Conservation (phyloP, 2,888 invertebrate species). For the Aricia artaxerxes region DNA sequence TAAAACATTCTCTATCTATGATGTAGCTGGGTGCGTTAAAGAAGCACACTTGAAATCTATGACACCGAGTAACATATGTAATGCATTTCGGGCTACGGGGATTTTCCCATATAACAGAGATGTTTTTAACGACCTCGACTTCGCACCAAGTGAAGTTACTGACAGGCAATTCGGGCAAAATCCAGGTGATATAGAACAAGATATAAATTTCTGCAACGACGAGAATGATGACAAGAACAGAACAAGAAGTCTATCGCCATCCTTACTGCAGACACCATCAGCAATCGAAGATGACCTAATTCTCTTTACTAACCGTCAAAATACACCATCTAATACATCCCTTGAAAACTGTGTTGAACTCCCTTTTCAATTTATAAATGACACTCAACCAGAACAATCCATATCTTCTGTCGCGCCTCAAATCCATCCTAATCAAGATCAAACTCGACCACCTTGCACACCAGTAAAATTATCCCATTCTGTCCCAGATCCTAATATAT, state of each 20-base stretch:
- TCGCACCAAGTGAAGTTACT: slow-evolving; percentile 46
- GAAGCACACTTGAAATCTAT: slow-evolving; percentile 45
- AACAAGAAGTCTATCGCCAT: not conserved
- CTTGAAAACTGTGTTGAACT: too few relatives aligned
- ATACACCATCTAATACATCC: too few relatives aligned
- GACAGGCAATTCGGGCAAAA: slow-evolving; percentile 35
- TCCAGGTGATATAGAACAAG: not conserved
- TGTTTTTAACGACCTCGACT: slow-evolving; percentile 50
- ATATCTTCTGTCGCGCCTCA: not conserved
- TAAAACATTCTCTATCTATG: slow-evolving; percentile 56
- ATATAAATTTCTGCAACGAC: not conserved
- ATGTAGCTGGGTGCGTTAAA: slow-evolving; percentile 53
- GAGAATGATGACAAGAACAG: not conserved
- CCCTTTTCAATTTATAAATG: too few relatives aligned
- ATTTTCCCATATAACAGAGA: slow-evolving; percentile 50
- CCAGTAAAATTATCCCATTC: not conserved
- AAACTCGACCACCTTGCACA: not conserved
- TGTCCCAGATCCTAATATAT: not conserved
- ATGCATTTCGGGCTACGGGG: slow-evolving; percentile 51
- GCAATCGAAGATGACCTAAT: too few relatives aligned
- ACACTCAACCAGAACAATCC: not conserved
- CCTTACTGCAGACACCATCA: too few relatives aligned
- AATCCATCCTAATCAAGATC: not conserved
- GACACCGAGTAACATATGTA: slow-evolving; percentile 46
- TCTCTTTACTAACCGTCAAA: too few relatives aligned